These are phyloP conservation scores for Trogon surrucura DNA, from an alignment of 2,113 vertebrate genomes.

Conservation along the genomic window DNA sequence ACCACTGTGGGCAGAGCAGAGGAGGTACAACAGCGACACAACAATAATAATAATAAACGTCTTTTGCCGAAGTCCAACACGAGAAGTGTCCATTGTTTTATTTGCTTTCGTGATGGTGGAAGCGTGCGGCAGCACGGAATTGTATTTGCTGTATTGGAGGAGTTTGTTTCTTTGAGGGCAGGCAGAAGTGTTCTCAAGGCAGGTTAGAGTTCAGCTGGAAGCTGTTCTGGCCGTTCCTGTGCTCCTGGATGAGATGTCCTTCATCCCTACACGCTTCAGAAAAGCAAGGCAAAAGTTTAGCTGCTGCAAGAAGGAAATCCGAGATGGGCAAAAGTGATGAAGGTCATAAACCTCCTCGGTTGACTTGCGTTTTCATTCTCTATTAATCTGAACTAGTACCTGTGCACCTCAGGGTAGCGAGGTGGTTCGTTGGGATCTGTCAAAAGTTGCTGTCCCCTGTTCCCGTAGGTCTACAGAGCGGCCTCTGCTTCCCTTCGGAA, in stretches of 20 bases:
- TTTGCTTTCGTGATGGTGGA: conserved; percentile 29
- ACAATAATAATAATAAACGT: conserved; percentile 65
- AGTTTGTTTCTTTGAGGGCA: not conserved
- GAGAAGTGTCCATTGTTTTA: conserved; percentile 59
- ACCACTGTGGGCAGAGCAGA: conserved; percentile 61
- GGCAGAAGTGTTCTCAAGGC: not conserved
- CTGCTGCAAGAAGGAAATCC: not conserved
- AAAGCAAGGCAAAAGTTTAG: not conserved
- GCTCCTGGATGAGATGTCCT: not conserved
- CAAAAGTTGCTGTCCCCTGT: not conserved
- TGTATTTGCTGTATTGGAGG: not conserved
- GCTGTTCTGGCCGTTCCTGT: not conserved
- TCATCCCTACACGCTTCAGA: accelerated
- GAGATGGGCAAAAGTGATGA: not conserved
- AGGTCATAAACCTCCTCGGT: not conserved
- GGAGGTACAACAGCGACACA: conserved; percentile 54
- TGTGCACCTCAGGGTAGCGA: not conserved
- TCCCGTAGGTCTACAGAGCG: accelerated
- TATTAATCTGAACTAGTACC: not conserved
- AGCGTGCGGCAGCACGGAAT: not conserved
- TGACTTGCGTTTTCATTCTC: not conserved
- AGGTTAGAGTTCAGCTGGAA: not conserved
- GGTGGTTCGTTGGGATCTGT: accelerated
- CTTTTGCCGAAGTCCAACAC: conserved; percentile 69
- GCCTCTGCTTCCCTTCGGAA: not conserved